Evolutionary conservation across 1,140 invertebrate species (phyloP), one percentile per base, ranked within the genome.

Genomic region (Drosophila oshimai): DNA sequence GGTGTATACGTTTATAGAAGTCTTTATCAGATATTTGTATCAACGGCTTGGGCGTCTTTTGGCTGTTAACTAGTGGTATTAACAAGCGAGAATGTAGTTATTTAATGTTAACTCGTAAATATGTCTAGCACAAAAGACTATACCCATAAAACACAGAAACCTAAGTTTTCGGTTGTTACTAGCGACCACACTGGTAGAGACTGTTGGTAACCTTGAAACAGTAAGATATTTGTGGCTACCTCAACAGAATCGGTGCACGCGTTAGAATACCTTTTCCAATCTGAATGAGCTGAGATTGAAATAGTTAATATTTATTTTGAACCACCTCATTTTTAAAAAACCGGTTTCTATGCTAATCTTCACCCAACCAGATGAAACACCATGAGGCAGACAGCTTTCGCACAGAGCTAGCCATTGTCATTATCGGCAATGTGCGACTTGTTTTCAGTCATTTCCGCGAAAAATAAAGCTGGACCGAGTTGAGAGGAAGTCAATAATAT

Each of bases 291-390:
- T 12, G 3, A 26, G 22, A 20, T 26, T 62, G 6, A 13, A 26
- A 24, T 33, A 39, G 28, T 45, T 42, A 44, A 24, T 42, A 18
- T 69, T 31, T 44, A 13, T 39, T 54, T 37, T 50, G 45, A 24
- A 28, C 20, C 15, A 55, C 9, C 22, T 37, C 6, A 34, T 55
- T 46, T 42, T 24, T 33, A 17, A 12, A 15, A 80, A 80, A 80
- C 76, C 46, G 34, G 79, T 84, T 79, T 76, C 17, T 74, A 83
- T 83, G 79, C 62, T 84, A 83, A 83, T 84, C 28, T 15, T 12
- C 26, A 20, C 20, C n/a, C 39, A 41, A 17, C 17, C 12, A 45
- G 47, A 26, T 26, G 22, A 24, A 60, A 33, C 34, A 17, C 15
- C 15, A 70, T 34, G 33, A 15, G 13, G 17, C n/a, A 33, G 34